Conservation (phyloP, 2,113 vertebrate genomes). For the Chloroceryle aenea region DNA sequence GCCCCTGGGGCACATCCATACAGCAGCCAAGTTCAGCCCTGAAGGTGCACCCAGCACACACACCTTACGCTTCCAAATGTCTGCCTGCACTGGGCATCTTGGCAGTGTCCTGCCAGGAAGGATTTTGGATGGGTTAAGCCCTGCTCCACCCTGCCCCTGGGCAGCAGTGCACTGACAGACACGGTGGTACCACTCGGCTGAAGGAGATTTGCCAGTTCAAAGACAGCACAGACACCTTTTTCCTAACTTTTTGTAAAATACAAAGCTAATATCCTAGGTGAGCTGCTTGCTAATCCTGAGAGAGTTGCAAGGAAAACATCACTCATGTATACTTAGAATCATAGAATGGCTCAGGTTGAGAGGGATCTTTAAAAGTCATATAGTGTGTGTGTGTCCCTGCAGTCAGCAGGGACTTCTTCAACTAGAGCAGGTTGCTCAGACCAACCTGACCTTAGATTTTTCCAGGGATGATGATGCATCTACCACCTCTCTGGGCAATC, state of each 20-base stretch:
- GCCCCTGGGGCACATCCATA: not conserved
- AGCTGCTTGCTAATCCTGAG: not conserved
- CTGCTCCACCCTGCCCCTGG: not conserved
- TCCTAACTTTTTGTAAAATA: not conserved
- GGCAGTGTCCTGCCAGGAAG: fast-evolving
- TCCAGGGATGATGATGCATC: not conserved
- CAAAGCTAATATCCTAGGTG: not conserved
- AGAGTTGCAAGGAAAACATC: not conserved
- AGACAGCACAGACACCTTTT: not conserved
- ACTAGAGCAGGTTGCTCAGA: not conserved
- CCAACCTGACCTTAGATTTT: not conserved
- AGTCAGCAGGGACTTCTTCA: not conserved
- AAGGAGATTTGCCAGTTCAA: not conserved
- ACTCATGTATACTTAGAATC: not conserved
- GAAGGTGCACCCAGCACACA: not conserved
- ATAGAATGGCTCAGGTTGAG: not conserved
- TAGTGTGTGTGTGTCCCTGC: too few species aligned
- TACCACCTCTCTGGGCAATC: not conserved
- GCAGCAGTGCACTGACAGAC: too few species aligned
- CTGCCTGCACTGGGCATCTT: not conserved
- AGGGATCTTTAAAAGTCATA: not conserved
- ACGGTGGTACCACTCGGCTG: fast-evolving
- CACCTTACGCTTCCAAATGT: not conserved
- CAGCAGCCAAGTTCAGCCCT: not conserved
- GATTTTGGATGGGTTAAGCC: not conserved